Conservation (phyloP, 2,797 vertebrate genomes). For the Chrosomus eos region DNA sequence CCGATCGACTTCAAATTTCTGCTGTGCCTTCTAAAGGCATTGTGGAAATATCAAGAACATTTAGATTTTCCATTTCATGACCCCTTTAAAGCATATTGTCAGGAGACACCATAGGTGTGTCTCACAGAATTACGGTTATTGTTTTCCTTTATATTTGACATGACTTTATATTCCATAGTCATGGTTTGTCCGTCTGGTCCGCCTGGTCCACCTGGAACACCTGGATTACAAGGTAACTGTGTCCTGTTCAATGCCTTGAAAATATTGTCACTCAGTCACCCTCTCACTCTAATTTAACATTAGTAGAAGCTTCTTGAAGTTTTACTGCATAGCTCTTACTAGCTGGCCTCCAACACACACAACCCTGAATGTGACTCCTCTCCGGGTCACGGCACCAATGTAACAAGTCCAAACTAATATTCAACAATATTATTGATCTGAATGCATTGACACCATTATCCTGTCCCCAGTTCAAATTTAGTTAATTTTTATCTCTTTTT, state of each 20-base stretch:
- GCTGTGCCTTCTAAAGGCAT: too few relatives aligned
- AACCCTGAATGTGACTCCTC: background rate
- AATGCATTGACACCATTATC: too few relatives aligned
- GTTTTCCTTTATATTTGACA: slow-evolving; percentile 1
- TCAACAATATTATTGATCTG: too few relatives aligned
- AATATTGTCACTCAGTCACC: background rate
- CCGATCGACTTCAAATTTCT: too few relatives aligned
- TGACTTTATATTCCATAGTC: too few relatives aligned
- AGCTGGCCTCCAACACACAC: background rate
- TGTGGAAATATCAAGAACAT: background rate
- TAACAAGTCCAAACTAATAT: too few relatives aligned
- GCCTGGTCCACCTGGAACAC: slow-evolving; percentile 32
- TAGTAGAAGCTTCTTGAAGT: too few relatives aligned
- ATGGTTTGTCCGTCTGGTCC: slow-evolving; percentile 44
- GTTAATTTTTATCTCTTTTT: too few relatives aligned
- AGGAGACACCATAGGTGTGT: background rate
- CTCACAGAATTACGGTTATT: background rate
- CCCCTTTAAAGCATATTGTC: background rate
- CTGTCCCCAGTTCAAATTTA: too few relatives aligned
- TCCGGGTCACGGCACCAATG: background rate
- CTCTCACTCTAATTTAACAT: background rate
- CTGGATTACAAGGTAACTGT: slow-evolving; percentile 37
- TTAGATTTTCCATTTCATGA: background rate
- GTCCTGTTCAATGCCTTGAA: background rate
- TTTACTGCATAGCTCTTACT: too few relatives aligned